Evolutionary conservation across 2,113 vertebrate genomes (phyloP), one percentile per base, ranked within the genome.

Genomic region (Neolamprologus devosi): DNA sequence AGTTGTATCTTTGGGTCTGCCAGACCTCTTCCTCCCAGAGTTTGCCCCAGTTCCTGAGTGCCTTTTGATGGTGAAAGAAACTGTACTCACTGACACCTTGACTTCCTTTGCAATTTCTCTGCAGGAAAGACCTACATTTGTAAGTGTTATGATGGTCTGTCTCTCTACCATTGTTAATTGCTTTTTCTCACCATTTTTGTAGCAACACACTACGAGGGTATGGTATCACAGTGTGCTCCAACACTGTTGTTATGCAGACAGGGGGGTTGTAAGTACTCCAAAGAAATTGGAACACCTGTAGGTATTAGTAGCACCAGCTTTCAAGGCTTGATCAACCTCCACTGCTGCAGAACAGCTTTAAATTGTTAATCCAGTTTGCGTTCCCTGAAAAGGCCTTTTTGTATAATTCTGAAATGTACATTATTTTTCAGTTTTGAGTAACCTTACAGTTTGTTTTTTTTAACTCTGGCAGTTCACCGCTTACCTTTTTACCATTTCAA

Each of bases 401-500:
- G 57, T 26, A 57, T 26, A 57, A 57, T 8, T 57, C 12, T 26
- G 23, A 57, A 57, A 57, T 57, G 54, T 30, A 60, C 14, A 30
- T 60, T 60, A 30, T 17, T 30, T 30, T 60, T 60, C 26, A 60
- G 57, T 60, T 60, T 60, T 60, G 26, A 6, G 26, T 30, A 60
- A 17, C 26, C 57, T 60, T 30, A 30, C 14, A 8, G 2, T 3
- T 60, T 58, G 2, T 3, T 60, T 58, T 30, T 60, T 57, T 57
- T 3, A 58, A 30, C 3, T 60, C 57, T 30, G 57, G 57, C 3
- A 60, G 26, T 37, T 37, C 60, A n/a, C 17, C 1, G 0, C 30
- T 65, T 65, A 65, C 60, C 60, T n/a, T 65, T 65, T n/a, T 65
- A 65, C 60, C 30, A 65, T 65, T 65, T 65, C 60, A 65, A 37